These are phyloP conservation scores for Acromyrmex charruanus DNA, from an alignment of 1,140 invertebrate genomes.

Conservation along the genomic window DNA sequence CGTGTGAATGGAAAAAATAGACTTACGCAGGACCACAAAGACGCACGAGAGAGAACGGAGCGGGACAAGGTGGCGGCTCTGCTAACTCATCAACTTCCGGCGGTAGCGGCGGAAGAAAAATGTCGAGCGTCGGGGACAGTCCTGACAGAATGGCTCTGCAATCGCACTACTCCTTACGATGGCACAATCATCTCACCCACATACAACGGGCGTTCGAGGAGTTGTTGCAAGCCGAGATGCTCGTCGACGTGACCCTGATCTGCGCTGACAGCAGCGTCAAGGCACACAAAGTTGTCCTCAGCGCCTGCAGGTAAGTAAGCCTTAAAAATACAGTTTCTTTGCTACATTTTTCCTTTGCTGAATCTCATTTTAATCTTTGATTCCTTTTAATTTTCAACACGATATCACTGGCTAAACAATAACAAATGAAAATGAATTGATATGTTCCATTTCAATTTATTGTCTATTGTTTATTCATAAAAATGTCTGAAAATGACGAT, in stretches of 20 bases:
- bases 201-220: conserved; percentile 94
- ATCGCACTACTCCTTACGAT: conserved; percentile 95
- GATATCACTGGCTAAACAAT: no score
- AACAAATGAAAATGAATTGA: no score
- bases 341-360: not conserved
- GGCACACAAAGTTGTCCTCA: conserved; percentile 96
- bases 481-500: no score
- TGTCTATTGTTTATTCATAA: no score
- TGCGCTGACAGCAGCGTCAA: conserved; percentile 93
- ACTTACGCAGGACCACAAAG: conserved; percentile 41
- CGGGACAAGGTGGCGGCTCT: conserved; percentile 79
- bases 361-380: not conserved
- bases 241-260: conserved; percentile 96
- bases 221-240: conserved; percentile 92
- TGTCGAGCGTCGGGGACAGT: conserved; percentile 83
- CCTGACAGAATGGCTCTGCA: conserved; percentile 87
- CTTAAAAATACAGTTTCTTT: not conserved
- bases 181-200: conserved; percentile 96
- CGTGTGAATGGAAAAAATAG: conserved; percentile 73
- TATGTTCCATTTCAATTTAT: no score
- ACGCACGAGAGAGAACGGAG: conserved; percentile 71
- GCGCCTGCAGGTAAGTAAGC: conserved; percentile 91
- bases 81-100: conserved; percentile 70
- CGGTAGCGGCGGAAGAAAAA: conserved; percentile 78
- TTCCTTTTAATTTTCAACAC: not conserved